These are phyloP conservation scores for Arctia plantaginis DNA, from an alignment of 2,888 invertebrate genomes.

Conservation along the genomic window DNA sequence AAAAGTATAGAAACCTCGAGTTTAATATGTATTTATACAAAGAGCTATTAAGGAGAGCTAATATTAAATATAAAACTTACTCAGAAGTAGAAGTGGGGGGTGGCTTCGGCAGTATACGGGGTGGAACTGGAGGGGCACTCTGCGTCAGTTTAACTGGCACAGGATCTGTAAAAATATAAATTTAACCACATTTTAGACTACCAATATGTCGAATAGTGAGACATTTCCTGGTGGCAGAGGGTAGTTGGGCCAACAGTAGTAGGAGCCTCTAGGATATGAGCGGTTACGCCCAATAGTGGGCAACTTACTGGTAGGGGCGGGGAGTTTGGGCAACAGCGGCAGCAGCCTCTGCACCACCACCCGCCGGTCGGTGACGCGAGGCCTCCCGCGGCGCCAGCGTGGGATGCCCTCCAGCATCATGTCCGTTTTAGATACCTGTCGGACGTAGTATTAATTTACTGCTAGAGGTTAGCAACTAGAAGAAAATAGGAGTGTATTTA, in stretches of 20 bases:
- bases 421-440: conserved; percentile 48
- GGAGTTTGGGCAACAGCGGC: conserved; percentile 88
- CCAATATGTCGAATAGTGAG: conserved; percentile 30
- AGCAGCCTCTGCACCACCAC: conserved; percentile 92
- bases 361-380: conserved; percentile 67
- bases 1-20: too few species aligned
- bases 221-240: conserved; percentile 70
- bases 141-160: conserved; percentile 74
- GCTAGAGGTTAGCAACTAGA: too few species aligned
- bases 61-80: conserved; percentile 58
- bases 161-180: conserved; percentile 54
- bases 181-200: too few species aligned
- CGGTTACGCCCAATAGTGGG: conserved; percentile 39
- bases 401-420: conserved; percentile 68
- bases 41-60: background rate
- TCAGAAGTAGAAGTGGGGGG: conserved; percentile 66
- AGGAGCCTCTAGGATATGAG: background rate
- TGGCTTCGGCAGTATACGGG: conserved; percentile 73
- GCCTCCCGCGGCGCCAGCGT: conserved; percentile 72
- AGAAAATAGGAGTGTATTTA: too few species aligned
- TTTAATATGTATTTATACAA: too few species aligned
- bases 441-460: background rate
- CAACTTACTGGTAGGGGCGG: conserved; percentile 72
- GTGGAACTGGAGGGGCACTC: conserved; percentile 64
- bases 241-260: conserved; percentile 88